Conservation (phyloP, 2,888 invertebrate species). For the Dryocosmus kuriphilus region DNA sequence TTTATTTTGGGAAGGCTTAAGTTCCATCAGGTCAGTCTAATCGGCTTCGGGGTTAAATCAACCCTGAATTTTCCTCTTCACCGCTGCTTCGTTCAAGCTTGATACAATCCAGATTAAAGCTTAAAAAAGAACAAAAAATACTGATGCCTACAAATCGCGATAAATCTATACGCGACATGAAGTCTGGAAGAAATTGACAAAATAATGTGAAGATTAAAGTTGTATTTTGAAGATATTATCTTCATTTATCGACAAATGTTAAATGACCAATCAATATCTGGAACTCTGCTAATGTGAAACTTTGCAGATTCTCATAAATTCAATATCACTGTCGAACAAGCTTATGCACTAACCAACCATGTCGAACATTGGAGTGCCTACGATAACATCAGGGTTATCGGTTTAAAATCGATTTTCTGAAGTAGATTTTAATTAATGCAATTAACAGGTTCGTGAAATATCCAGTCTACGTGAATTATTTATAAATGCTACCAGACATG, state of each 20-base stretch:
- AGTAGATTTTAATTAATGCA: slow-evolving; percentile 21
- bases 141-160: no score
- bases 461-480: not conserved
- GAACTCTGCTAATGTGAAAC: slow-evolving; percentile 19
- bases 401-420: slow-evolving; percentile 19
- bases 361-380: slow-evolving; percentile 21
- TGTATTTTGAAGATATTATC: no score
- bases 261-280: no score
- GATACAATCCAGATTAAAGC: not conserved
- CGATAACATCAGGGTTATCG: slow-evolving; percentile 15
- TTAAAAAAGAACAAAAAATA: no score
- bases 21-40: not conserved
- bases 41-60: slow-evolving; percentile 6
- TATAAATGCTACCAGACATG: not conserved
- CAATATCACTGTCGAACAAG: slow-evolving; percentile 12
- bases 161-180: no score
- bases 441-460: slow-evolving; percentile 13
- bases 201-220: no score
- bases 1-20: not conserved
- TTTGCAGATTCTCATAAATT: slow-evolving; percentile 9
- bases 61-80: not conserved
- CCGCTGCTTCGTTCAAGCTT: not conserved
- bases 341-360: slow-evolving; percentile 18
- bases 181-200: no score
- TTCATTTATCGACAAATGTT: no score